These are phyloP conservation scores for Scolopax rusticola DNA, from an alignment of 2,797 vertebrate genomes.

Conservation along the genomic window DNA sequence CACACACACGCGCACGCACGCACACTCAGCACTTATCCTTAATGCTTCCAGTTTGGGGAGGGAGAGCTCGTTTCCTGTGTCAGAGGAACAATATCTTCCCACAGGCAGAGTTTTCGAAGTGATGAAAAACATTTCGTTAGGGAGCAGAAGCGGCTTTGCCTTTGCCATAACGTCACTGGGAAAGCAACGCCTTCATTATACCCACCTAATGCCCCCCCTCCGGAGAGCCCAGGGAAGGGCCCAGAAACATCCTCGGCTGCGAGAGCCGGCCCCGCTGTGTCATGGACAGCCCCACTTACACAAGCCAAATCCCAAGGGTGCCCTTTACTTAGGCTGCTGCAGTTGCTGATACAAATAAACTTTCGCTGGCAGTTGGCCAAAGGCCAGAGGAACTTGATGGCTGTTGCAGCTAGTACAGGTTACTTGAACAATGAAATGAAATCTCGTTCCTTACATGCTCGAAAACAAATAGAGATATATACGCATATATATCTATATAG, in stretches of 20 bases:
- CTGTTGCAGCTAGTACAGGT: not conserved
- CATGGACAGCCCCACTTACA: not conserved
- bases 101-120: not conserved
- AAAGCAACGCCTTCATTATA: not conserved
- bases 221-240: not conserved
- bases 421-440: not conserved
- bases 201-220: not conserved
- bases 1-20: not conserved
- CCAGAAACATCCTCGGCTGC: not conserved
- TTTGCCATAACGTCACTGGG: not conserved
- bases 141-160: not conserved
- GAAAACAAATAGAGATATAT: not conserved
- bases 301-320: not conserved
- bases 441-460: not conserved
- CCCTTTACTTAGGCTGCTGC: not conserved
- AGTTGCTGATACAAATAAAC: conserved; percentile 46
- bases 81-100: conserved; percentile 23
- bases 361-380: not conserved
- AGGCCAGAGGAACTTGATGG: not conserved
- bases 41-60: not conserved
- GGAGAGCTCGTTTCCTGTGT: conserved; percentile 17
- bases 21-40: not conserved
- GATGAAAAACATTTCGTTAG: not conserved
- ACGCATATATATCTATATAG: not conserved
- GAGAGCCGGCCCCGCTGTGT: not conserved